Evolutionary conservation across 1,140 invertebrate species (phyloP).

Genomic region (Oryctes rhinoceros): DNA sequence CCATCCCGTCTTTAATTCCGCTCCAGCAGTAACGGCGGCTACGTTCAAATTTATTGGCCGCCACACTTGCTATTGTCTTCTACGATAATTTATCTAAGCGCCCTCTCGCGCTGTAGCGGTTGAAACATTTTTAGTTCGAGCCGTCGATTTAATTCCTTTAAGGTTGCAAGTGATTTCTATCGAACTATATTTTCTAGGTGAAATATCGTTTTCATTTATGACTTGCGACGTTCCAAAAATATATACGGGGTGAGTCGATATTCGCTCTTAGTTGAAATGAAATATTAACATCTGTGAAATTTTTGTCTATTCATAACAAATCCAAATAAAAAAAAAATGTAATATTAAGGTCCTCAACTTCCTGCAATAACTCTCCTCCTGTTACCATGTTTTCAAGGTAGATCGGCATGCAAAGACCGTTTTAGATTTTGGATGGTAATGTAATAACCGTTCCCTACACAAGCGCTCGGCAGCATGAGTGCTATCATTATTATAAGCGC

Average conservation of each 20-base stretch:
- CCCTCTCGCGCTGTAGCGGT: neutral
- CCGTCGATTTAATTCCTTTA: neutral
- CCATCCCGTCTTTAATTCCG: slow-evolving; percentile 12
- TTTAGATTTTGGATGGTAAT: too few species aligned
- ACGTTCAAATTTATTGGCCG: neutral
- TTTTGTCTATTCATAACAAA: too few species aligned
- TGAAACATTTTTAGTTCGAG: neutral
- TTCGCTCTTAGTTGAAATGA: too few species aligned
- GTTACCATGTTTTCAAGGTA: too few species aligned
- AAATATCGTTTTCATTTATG: neutral
- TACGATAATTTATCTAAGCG: neutral
- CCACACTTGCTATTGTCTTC: slow-evolving; percentile 11
- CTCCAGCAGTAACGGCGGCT: neutral
- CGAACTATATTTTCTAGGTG: neutral
- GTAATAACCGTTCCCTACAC: too few species aligned
- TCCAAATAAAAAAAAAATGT: too few species aligned
- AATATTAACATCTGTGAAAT: too few species aligned
- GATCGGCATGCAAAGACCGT: too few species aligned
- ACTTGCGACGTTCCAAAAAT: neutral
- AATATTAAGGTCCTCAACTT: too few species aligned
- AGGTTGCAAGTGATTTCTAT: neutral
- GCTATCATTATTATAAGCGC: too few species aligned
- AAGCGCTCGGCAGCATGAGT: too few species aligned
- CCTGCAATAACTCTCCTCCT: too few species aligned
- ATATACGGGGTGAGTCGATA: neutral